These are phyloP conservation scores for Danionella cerebrum DNA, from an alignment of 2,113 vertebrate species.

Conservation along the genomic window DNA sequence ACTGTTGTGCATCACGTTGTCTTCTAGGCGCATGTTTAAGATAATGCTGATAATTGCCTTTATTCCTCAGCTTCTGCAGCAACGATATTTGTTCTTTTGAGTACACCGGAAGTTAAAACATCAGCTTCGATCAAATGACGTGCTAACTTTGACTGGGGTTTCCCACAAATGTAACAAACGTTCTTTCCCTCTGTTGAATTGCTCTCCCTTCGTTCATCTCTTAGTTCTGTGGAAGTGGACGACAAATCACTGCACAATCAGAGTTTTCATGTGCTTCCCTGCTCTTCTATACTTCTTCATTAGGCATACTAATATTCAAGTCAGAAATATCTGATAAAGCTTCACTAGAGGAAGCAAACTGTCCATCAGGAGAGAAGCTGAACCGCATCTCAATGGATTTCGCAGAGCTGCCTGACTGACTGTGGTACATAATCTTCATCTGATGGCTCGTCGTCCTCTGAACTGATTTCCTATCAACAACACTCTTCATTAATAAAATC, in stretches of 20 bases:
- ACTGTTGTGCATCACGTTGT: constrained; percentile 1
- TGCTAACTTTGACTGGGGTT: constrained; percentile 15
- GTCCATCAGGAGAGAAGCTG: not conserved
- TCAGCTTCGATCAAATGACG: constrained; percentile 12
- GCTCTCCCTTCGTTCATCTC: not conserved
- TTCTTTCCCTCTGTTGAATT: constrained; percentile 13
- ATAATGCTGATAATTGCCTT: constrained; percentile 4
- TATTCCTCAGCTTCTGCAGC: not conserved
- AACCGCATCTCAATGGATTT: not conserved
- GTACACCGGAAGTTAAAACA: constrained; percentile 5
- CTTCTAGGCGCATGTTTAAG: constrained; percentile 7
- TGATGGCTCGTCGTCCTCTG: constrained; percentile 15
- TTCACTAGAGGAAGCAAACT: too few relatives aligned
- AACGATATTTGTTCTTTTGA: constrained; percentile 24
- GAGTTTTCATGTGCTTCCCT: not conserved
- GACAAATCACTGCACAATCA: not conserved
- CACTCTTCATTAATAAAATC: not conserved
- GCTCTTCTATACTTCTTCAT: not conserved
- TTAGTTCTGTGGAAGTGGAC: too few relatives aligned
- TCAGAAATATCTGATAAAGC: too few relatives aligned
- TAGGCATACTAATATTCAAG: too few relatives aligned
- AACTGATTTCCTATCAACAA: constrained; percentile 20
- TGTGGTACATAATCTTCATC: constrained; percentile 28
- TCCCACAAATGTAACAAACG: constrained; percentile 29
- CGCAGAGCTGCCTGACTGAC: constrained; percentile 7